Conservation (phyloP, 1,140 invertebrate genomes). For the Brachionus plicatilis region DNA sequence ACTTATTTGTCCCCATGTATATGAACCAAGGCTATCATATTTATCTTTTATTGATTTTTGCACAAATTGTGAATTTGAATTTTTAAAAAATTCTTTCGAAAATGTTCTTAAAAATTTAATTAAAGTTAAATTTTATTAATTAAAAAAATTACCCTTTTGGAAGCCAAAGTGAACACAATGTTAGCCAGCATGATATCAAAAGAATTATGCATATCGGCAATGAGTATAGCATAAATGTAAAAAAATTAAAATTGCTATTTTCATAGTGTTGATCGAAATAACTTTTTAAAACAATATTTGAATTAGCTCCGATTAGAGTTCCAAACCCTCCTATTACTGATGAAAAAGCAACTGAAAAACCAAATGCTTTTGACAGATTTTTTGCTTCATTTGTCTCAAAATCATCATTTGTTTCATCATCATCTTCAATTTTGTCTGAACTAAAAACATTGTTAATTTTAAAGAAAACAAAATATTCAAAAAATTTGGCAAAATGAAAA, state of each 20-base stretch:
- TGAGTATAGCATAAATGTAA: background rate
- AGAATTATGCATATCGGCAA: slow-evolving; percentile 4
- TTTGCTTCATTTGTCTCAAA: background rate
- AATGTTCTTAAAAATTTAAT: background rate
- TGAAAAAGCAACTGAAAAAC: slow-evolving; percentile 71
- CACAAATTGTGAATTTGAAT: background rate
- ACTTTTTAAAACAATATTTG: slow-evolving; percentile 78
- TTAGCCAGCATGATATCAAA: background rate
- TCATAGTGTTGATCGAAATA: slow-evolving; percentile 59
- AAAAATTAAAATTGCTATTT: background rate
- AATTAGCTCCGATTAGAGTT: slow-evolving; percentile 77
- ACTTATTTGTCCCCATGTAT: slow-evolving; percentile 66
- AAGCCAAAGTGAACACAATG: background rate
- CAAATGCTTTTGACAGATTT: slow-evolving; percentile 12
- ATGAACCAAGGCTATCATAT: slow-evolving; percentile 68
- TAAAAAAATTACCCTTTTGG: background rate
- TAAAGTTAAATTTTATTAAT: background rate
- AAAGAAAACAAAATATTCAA: background rate
- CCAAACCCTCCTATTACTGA: slow-evolving; percentile 74
- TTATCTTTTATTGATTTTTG: slow-evolving; percentile 47
- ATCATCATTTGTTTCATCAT: background rate
- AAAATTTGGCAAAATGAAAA: background rate
- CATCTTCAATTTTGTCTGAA: background rate
- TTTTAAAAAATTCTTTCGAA: background rate
- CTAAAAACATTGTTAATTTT: background rate